phyloP scores from a whole-genome alignment of 2,888 invertebrate genomes.

The Pseudococcus jackbeardsleyi region DNA sequence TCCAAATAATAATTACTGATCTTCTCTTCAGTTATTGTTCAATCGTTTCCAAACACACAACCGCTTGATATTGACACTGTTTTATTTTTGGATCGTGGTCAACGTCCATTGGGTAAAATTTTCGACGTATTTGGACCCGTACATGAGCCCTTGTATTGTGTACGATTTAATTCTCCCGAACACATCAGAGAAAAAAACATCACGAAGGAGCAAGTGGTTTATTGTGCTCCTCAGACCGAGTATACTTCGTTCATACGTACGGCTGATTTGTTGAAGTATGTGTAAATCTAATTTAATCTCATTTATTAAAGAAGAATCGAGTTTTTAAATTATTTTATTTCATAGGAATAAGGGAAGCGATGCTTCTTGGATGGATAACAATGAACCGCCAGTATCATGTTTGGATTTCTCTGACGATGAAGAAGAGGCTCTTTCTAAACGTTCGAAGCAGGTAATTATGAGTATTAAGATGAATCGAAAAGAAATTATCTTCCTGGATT shows the following conservation, averaged over 20 bases:
- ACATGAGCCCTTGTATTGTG: conserved; percentile 85
- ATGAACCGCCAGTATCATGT: conserved; percentile 81
- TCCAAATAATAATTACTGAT: neutral
- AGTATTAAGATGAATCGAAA: no score
- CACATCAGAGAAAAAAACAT: conserved; percentile 81
- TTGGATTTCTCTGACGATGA: conserved; percentile 92
- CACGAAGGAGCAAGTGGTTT: conserved; percentile 80
- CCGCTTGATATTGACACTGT: conserved; percentile 89
- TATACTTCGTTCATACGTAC: conserved; percentile 85
- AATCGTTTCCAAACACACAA: conserved; percentile 79
- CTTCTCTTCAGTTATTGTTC: conserved; percentile 79
- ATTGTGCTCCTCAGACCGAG: conserved; percentile 83
- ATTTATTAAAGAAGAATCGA: no score
- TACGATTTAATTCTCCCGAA: conserved; percentile 87
- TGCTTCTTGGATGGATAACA: conserved; percentile 88
- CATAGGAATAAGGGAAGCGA: conserved; percentile 81
- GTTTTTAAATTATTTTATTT: neutral
- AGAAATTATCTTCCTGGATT: no score
- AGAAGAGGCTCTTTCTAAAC: conserved; percentile 74
- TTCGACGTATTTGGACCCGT: conserved; percentile 95
- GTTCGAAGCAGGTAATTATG: conserved; percentile 67
- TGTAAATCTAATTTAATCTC: conserved; percentile 69
- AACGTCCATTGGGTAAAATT: conserved; percentile 82
- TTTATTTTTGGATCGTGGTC: conserved; percentile 85
- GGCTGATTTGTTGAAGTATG: conserved; percentile 77